Evolutionary conservation across 2,888 invertebrate species (phyloP), one percentile per base, ranked within the genome.

Genomic region (Merodon equestris): DNA sequence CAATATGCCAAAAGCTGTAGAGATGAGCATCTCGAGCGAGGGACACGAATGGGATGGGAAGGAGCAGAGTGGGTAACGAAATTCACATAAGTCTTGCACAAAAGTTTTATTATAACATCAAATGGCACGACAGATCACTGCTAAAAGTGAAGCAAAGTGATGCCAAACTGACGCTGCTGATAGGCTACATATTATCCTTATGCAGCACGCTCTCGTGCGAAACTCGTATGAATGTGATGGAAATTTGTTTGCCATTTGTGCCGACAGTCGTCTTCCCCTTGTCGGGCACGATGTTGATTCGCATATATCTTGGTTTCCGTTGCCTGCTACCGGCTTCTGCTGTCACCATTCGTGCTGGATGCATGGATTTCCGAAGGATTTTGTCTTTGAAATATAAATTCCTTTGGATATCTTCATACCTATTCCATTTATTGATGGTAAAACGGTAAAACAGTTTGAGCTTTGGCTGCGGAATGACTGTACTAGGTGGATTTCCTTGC

Each of bases 101-200:
- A 76, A 66, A 71, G 71, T 76, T 76, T 66, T 61, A 61, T 56
- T 72, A 72, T 71, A 72, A 76, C 72, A 66, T 72, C 71, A 72
- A 66, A 76, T 76, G 72, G 60, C 61, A 66, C 66, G 66, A 72
- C 76, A 76, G 66, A 76, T 72, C 72, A 72, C 51, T 72, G 45
- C 76, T 51, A 56, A 61, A 71, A 60, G 71, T 66, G 47, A 64
- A 53, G 53, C 63, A 64, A 75, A 75, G 54, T 76, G 71, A 76
- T 66, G 71, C 66, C 61, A 45, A 61, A 50, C 56, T 66, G 10
- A 18, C 45, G 48, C 56, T 42, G 58, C 54, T 64, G 44, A 58
- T 48, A 64, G 66, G 72, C 71, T 76, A 61, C 66, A 54, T 64
- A 60, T 27, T 27, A 27, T 27, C 27, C 27, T 27, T 27, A 27